Conservation (phyloP, 2,113 vertebrate genomes). For the Corynorhinus townsendii region DNA sequence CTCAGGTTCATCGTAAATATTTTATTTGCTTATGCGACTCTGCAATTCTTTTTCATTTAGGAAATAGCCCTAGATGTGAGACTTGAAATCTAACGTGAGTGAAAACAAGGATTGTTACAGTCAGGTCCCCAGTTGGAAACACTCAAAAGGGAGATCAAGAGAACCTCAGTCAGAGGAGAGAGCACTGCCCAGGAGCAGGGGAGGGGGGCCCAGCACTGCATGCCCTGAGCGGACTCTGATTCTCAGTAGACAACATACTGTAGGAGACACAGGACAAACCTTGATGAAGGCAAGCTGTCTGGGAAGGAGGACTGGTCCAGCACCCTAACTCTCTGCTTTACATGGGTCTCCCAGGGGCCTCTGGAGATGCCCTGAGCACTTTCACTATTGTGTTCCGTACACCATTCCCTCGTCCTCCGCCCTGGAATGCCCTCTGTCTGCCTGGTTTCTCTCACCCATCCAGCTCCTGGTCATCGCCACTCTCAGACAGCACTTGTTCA, state of each 20-base stretch:
- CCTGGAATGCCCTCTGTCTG: background rate
- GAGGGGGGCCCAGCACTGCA: background rate
- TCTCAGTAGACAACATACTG: background rate
- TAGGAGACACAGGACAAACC: background rate
- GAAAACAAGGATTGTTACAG: background rate
- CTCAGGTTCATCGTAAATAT: slow-evolving; percentile 63
- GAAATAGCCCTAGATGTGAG: slow-evolving; percentile 5
- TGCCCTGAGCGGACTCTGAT: background rate
- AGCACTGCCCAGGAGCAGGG: background rate
- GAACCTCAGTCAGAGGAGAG: background rate
- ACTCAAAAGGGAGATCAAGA: background rate
- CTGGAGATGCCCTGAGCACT: background rate
- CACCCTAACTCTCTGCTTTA: background rate
- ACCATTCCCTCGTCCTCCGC: background rate
- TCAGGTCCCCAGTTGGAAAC: background rate
- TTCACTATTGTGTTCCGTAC: background rate
- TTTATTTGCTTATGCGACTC: slow-evolving; percentile 50
- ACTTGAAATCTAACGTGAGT: background rate
- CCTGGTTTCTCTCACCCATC: background rate
- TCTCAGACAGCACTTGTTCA: background rate
- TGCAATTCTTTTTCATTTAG: slow-evolving; percentile 47
- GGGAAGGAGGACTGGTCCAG: background rate
- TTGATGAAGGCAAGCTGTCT: background rate
- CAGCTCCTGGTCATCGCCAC: background rate
- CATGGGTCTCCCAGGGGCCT: background rate